phyloP scores from a whole-genome alignment of 1,140 invertebrate genomes.

The Drosophila ficusphila region DNA sequence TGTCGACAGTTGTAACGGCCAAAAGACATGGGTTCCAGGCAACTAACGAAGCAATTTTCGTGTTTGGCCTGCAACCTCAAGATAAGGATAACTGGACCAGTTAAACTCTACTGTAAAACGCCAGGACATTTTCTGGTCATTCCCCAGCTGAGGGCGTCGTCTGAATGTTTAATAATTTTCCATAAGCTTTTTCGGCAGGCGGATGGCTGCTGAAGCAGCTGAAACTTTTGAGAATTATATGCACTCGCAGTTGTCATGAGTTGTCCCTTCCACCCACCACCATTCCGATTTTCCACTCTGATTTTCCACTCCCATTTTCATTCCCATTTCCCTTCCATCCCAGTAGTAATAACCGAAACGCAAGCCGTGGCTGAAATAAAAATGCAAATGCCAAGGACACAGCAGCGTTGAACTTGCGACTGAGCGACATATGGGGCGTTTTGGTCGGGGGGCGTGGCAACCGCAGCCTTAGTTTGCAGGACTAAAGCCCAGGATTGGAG shows the following conservation, averaged over 20 bases:
- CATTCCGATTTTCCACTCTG: neutral
- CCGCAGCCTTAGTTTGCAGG: constrained; percentile 39
- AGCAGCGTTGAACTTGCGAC: constrained; percentile 61
- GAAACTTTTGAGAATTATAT: constrained; percentile 60
- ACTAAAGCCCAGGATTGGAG: constrained; percentile 45
- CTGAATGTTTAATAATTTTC: constrained; percentile 40
- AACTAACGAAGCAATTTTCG: constrained; percentile 33
- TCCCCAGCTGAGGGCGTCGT: constrained; percentile 1
- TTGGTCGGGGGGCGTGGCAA: constrained; percentile 18
- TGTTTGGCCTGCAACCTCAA: constrained; percentile 30
- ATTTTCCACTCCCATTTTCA: neutral
- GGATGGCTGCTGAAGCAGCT: constrained; percentile 32
- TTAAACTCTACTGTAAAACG: neutral
- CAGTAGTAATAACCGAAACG: constrained; percentile 62
- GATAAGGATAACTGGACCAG: constrained; percentile 35
- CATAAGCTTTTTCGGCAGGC: constrained; percentile 33
- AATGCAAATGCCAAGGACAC: constrained; percentile 68
- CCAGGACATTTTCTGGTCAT: constrained; percentile 29
- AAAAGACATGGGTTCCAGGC: constrained; percentile 5
- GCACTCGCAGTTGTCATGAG: constrained; percentile 43
- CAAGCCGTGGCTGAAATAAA: constrained; percentile 53
- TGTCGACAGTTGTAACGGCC: neutral
- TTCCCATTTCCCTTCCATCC: neutral
- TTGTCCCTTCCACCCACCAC: constrained; percentile 17
- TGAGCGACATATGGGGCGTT: constrained; percentile 51